These are phyloP conservation scores for Trilocha varians DNA, from an alignment of 2,888 invertebrate species.

Conservation along the genomic window DNA sequence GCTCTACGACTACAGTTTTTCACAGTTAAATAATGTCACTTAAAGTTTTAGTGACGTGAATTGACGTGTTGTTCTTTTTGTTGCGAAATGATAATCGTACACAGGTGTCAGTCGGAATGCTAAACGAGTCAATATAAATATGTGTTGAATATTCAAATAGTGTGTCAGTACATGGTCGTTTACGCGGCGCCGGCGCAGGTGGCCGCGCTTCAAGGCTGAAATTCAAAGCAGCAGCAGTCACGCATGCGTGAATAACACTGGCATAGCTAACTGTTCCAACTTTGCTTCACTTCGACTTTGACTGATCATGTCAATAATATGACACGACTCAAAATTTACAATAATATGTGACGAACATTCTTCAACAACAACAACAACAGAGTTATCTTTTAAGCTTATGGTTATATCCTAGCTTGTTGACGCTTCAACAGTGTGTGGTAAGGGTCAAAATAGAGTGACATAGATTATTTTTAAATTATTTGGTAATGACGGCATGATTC, in stretches of 20 bases:
- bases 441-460: too few species aligned
- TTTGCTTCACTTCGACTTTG: not conserved
- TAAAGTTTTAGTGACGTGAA: too few species aligned
- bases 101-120: slow-evolving; percentile 64
- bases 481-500: too few species aligned
- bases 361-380: too few species aligned
- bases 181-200: slow-evolving; percentile 77
- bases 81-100: slow-evolving; percentile 49
- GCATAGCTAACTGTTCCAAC: not conserved
- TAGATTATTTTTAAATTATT: too few species aligned
- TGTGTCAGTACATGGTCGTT: slow-evolving; percentile 70
- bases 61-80: not conserved
- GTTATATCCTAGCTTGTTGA: too few species aligned
- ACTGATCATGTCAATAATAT: not conserved
- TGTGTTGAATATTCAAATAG: slow-evolving; percentile 72
- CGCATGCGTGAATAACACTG: slow-evolving; percentile 58
- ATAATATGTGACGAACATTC: too few species aligned
- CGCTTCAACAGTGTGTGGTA: too few species aligned
- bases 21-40: too few species aligned
- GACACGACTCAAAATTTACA: too few species aligned
- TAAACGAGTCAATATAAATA: slow-evolving; percentile 61
- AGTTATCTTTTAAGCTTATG: too few species aligned
- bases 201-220: slow-evolving; percentile 74
- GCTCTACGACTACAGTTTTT: slow-evolving; percentile 37
- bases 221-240: slow-evolving; percentile 73